Base-by-base conservation (phyloP, 2,888 invertebrate species). In the Lochmaea capreae region DNA sequence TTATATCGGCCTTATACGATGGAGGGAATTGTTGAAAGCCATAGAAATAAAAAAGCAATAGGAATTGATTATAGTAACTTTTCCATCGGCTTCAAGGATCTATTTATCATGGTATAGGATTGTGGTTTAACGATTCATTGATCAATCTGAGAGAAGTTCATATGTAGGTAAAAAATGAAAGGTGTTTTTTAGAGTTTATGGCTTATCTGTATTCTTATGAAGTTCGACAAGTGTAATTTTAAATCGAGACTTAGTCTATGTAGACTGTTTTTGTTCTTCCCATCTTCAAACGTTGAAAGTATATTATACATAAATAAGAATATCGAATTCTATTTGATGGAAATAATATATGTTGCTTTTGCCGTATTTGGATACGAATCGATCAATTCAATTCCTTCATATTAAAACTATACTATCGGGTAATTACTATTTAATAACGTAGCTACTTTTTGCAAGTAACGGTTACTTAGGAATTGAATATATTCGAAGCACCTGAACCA, bases 21-120 rank as follows among this genome's bases (percentile, higher is more conserved):
- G 63, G 18, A 18, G 52, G 63, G 69, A 69, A 69, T 69, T 69
- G 69, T 69, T 69, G 63, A 69, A 63, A 69, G 69, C 42, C 46
- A 63, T 69, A 52, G 54, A 69, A 69, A 63, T 63, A 59, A 69
- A 69, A 67, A 69, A 69, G 61, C 33, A 62, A 62, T 62, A 63
- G 59, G 69, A 69, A 69, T 63, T 63, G 62, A 52, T 69, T 63
- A 69, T 69, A 63, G 62, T 52, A 52, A 69, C 49, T 69, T 69
- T 69, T 62, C 62, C 63, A 58, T 33, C 61, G 22, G 52, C 62
- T 54, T 39, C 69, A 69, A 69, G 69, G 69, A 69, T 69, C 33
- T 52, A 69, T 69, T 69, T 63, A 69, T 69, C 69, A 69, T 69
- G 62, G 54, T 42, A 63, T 54, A 63, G 39, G 42, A 70, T 70